Percentiles rank a stretch among this genome's conserved stretches.
These are phyloP conservation scores for Tinamus guttatus DNA, from an alignment of 2,113 vertebrate genomes.

Conservation along the genomic window DNA sequence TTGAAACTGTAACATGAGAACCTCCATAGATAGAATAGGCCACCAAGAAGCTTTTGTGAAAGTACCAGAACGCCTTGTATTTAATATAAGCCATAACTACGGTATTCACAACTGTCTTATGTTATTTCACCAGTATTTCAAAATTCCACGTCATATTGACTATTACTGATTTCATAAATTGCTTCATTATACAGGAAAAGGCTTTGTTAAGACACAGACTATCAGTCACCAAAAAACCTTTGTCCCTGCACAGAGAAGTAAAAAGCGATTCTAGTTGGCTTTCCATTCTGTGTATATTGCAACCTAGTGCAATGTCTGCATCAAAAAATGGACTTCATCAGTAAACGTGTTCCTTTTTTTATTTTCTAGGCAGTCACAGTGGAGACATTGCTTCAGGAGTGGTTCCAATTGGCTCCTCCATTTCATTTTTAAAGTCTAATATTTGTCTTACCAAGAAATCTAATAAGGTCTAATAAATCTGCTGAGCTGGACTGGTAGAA, in stretches of 20 bases:
- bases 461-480: background rate
- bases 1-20: background rate
- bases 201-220: background rate
- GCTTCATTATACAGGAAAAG: background rate
- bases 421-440: background rate
- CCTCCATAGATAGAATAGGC: background rate
- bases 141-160: background rate
- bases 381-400: background rate
- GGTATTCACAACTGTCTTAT: background rate
- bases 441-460: background rate
- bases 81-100: background rate
- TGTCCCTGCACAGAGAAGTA: background rate
- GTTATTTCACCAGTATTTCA: background rate
- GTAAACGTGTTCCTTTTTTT: background rate
- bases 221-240: background rate
- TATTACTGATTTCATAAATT: background rate
- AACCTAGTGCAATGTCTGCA: background rate
- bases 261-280: accelerated
- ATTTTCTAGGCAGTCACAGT: background rate
- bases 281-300: background rate
- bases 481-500: background rate
- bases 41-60: background rate
- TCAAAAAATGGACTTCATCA: background rate
- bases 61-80: background rate
- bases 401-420: background rate